Base-by-base conservation (phyloP, 2,888 invertebrate genomes). In the Pyrochroa serraticornis region DNA sequence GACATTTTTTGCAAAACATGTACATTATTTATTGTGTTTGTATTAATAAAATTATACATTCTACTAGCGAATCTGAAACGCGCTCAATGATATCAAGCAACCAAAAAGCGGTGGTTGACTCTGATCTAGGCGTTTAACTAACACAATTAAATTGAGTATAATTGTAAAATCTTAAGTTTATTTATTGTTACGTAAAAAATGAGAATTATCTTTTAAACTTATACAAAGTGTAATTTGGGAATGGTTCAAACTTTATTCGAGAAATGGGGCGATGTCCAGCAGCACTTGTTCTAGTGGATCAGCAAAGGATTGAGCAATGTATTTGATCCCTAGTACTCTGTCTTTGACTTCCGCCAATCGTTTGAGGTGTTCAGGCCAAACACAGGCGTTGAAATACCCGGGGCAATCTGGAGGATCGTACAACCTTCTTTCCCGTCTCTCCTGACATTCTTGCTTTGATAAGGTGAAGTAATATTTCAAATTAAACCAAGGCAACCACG, bases 321-420 rank as follows among this genome's bases (percentile, higher is more conserved):
- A 77, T 14, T 49, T 63, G 10, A 79, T 67, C 62, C 75, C 64
- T 36, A 63, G 48, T 1, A 76, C 69, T 49, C 78, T 66, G 31
- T 60, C 60, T 44, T 69, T 55, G 30, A 83, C 75, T 69, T 84
- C 82, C 13, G 76, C 66, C 35, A 82, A 77, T 68, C 89, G 84
- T 67, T 79, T 80, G 54, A 85, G 71, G 75, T 95, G 92, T 72
- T 88, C 87, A n/a, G 95, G 95, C 95, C 96, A 97, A n/a, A 91
- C 93, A 73, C 90, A 87, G 64, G 80, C 79, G 39, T 95, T 93
- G 80, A 95, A 95, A 81, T 96, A 97, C 0, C 93, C 93, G 0
- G 86, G 87, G 1, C 89, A 82, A 80, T 97, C 95, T 0, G 95
- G 91, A 12, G 96, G 96, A 48, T 89, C 86, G 76, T 96, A 97